Evolutionary conservation across 1,140 invertebrate species (phyloP).

Genomic region (Heliconius hermathena): DNA sequence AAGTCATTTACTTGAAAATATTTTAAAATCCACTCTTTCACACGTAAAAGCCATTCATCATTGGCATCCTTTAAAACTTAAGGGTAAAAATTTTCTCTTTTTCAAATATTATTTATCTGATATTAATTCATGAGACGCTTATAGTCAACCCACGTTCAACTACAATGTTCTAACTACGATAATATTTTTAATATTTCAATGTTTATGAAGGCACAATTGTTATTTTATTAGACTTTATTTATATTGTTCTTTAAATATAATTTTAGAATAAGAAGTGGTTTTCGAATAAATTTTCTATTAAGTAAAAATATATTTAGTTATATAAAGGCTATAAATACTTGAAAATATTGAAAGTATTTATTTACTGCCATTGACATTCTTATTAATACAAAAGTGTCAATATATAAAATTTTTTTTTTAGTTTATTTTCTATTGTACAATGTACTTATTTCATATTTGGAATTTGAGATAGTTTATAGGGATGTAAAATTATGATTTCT

Average conservation of each 20-base stretch:
- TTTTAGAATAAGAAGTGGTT: neutral
- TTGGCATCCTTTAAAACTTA: neutral
- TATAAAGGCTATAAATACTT: neutral
- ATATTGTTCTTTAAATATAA: neutral
- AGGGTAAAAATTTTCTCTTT: neutral
- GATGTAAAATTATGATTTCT: no score
- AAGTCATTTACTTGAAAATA: no score
- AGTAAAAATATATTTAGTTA: neutral
- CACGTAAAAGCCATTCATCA: neutral
- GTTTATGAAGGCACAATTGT: conserved; percentile 3
- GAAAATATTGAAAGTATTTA: neutral
- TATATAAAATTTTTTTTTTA: neutral
- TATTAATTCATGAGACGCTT: neutral
- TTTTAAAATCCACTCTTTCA: neutral
- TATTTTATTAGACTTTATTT: neutral
- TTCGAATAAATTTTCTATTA: neutral
- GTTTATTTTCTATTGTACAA: neutral
- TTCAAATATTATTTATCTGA: neutral
- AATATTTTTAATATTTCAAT: neutral
- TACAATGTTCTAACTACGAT: neutral
- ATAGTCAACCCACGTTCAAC: conserved; percentile 6
- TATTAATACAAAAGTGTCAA: neutral
- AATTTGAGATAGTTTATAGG: no score
- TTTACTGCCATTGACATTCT: neutral
- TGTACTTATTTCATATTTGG: neutral